A percentile compares a stretch with the other conserved stretches of the same genome.
Conservation (phyloP, 1,140 invertebrate species). For the Megalonaias nervosa region DNA sequence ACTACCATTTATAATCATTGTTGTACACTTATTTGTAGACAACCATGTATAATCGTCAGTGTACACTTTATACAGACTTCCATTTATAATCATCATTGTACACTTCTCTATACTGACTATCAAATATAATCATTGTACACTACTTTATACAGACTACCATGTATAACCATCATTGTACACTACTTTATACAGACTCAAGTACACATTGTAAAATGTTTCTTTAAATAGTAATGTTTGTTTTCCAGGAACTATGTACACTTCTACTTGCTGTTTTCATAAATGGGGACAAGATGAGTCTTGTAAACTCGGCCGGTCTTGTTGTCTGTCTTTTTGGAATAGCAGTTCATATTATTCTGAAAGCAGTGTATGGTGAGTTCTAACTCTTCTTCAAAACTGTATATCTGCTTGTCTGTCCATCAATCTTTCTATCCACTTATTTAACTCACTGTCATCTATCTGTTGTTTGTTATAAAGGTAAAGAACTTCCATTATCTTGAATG, state of each 20-base stretch:
- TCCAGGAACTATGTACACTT: slow-evolving; percentile 92
- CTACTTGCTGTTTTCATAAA: slow-evolving; percentile 88
- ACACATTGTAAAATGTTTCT: no score
- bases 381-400: background rate
- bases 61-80: no score
- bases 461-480: background rate
- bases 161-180: no score
- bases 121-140: no score
- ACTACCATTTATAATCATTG: no score
- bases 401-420: background rate
- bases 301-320: slow-evolving; percentile 90
- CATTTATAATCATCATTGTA: no score
- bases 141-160: no score
- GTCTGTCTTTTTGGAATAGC: slow-evolving; percentile 92
- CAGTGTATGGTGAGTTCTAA: slow-evolving; percentile 55
- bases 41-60: no score
- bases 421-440: background rate
- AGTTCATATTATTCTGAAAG: slow-evolving; percentile 88
- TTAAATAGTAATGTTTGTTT: slow-evolving; percentile 53
- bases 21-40: no score
- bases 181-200: no score
- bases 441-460: background rate
- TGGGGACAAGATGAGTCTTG: slow-evolving; percentile 85
- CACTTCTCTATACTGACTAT: no score
- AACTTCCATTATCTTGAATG: background rate